phyloP scores from a whole-genome alignment of 2,797 vertebrate genomes.

The Smutsia gigantea region DNA sequence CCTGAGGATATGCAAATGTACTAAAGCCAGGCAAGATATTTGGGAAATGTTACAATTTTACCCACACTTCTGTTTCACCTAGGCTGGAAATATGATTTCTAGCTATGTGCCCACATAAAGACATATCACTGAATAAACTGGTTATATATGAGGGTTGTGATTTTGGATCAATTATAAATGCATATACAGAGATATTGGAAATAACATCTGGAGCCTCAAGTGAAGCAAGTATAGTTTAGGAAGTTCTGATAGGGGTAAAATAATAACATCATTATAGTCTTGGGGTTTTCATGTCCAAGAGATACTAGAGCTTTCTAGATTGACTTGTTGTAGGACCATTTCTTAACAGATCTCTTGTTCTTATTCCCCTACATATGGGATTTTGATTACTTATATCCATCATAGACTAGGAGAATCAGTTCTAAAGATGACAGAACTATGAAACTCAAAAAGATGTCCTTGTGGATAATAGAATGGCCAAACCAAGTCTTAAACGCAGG shows the following conservation, averaged over 20 bases:
- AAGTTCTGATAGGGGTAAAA: neutral
- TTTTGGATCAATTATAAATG: neutral
- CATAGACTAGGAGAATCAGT: neutral
- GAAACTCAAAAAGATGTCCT: neutral
- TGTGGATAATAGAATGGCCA: neutral
- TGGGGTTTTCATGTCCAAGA: neutral
- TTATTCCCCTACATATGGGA: neutral
- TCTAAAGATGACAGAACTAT: conserved; percentile 21
- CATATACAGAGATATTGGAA: neutral
- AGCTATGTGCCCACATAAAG: neutral
- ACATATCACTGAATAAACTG: conserved; percentile 34
- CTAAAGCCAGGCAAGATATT: no score
- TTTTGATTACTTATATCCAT: neutral
- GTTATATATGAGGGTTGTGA: neutral
- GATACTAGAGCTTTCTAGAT: neutral
- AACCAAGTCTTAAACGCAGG: neutral
- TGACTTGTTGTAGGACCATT: neutral
- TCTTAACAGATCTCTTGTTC: neutral
- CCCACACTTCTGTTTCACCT: neutral
- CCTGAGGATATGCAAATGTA: no score
- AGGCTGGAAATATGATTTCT: conserved; percentile 45
- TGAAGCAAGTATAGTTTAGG: neutral
- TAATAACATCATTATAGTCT: neutral
- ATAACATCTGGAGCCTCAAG: neutral
- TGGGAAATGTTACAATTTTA: no score